Evolutionary conservation across 92 coral and sea anemone species (phyloP).

Genomic region (Hydrozoanthus gracilis): DNA sequence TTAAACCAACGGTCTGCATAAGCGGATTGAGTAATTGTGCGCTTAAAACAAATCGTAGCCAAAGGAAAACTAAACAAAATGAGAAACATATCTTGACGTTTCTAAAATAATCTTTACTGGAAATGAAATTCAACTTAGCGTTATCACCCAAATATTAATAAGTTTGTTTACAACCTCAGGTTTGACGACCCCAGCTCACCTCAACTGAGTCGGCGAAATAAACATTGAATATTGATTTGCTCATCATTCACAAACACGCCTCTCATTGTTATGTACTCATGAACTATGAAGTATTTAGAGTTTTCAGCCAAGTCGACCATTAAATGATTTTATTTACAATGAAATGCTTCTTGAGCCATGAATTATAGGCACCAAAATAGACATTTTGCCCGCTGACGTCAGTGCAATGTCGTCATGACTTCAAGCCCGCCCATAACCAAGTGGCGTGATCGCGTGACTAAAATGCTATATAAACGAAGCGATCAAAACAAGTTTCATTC

Average conservation of each 20-base stretch:
- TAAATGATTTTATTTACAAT: neutral
- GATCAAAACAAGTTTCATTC: constrained; percentile 26
- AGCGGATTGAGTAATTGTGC: constrained; percentile 4
- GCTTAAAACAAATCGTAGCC: neutral
- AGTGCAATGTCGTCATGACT: constrained; percentile 32
- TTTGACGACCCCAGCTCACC: neutral
- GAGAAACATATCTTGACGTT: neutral
- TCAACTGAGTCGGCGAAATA: neutral
- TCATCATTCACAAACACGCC: neutral
- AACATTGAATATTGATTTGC: neutral
- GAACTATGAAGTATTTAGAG: neutral
- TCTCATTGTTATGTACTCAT: neutral
- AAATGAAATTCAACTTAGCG: neutral
- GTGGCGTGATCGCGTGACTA: constrained; percentile 44
- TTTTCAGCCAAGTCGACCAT: neutral
- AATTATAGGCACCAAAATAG: constrained; percentile 1
- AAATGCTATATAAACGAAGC: constrained; percentile 23
- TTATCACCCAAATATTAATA: too few species aligned
- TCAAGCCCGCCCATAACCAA: constrained; percentile 27
- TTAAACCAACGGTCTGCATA: neutral
- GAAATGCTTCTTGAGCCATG: neutral
- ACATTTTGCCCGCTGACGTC: constrained; percentile 16
- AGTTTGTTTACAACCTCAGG: neutral
- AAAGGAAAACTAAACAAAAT: neutral
- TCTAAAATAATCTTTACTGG: neutral